These are phyloP conservation scores for Turritopsis rubra DNA, from an alignment of 30 jellyfish, hydroid and myxozoan species.

Conservation along the genomic window DNA sequence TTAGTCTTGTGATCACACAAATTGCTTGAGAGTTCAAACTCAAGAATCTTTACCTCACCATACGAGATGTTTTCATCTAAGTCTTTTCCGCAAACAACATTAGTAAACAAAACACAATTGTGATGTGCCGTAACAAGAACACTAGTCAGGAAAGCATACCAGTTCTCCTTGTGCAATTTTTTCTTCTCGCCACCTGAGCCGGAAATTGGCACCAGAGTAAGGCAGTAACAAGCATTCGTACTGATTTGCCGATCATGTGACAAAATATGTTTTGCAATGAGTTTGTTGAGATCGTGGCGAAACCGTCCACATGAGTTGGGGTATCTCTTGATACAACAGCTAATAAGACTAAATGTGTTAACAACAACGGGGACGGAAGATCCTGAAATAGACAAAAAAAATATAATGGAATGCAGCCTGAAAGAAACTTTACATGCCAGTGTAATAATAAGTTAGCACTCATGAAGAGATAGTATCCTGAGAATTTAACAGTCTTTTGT, in stretches of 20 bases:
- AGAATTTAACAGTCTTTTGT: too few relatives aligned
- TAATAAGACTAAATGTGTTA: slow-evolving; percentile 5
- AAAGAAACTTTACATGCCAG: neutral
- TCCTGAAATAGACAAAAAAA: neutral
- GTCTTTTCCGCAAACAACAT: neutral
- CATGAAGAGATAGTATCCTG: neutral
- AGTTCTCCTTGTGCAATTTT: neutral
- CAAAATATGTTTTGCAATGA: neutral
- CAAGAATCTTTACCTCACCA: neutral
- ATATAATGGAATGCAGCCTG: neutral
- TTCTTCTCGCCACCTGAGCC: slow-evolving; percentile 27
- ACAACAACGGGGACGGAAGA: neutral
- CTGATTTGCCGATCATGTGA: slow-evolving; percentile 10
- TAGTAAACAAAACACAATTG: neutral
- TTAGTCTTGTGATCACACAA: neutral
- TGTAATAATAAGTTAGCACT: neutral
- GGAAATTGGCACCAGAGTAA: slow-evolving; percentile 3
- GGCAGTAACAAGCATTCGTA: slow-evolving; percentile 4
- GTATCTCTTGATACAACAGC: slow-evolving; percentile 1
- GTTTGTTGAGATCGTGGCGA: neutral
- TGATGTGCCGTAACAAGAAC: slow-evolving; percentile 14
- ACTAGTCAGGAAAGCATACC: neutral
- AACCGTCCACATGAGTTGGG: slow-evolving; percentile 16
- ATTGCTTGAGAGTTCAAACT: neutral
- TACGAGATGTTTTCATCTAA: neutral